Percentiles rank a stretch among this genome's conserved stretches.
phyloP scores from a whole-genome alignment of 2,797 vertebrate genomes.

The Picus viridis region DNA sequence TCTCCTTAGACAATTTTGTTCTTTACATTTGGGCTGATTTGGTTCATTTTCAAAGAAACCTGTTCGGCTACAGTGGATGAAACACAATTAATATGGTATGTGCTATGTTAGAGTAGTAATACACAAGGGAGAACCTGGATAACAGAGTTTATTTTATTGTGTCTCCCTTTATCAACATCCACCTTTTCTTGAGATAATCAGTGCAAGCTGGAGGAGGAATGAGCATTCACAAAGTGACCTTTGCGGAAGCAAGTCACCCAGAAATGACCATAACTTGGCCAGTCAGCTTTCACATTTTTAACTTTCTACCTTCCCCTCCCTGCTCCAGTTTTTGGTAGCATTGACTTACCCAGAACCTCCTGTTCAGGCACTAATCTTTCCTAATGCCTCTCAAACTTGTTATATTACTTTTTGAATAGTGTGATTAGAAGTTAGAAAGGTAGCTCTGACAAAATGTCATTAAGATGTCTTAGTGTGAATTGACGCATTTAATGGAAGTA shows the following conservation, averaged over 20 bases:
- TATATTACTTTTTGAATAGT: conserved; percentile 82
- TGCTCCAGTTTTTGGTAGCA: conserved; percentile 19
- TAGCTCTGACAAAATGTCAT: conserved; percentile 90
- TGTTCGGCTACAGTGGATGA: neutral
- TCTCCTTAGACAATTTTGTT: neutral
- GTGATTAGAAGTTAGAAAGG: conserved; percentile 81
- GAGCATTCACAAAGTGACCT: conserved; percentile 77
- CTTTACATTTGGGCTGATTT: neutral
- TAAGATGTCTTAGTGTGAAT: conserved; percentile 89
- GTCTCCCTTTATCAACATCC: conserved; percentile 84
- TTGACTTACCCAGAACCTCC: conserved; percentile 61
- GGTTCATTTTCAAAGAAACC: conserved; percentile 25
- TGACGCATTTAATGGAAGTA: conserved; percentile 82
- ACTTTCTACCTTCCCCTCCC: neutral
- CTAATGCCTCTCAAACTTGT: conserved; percentile 76
- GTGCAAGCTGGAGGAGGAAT: conserved; percentile 80
- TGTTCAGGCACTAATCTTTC: conserved; percentile 67
- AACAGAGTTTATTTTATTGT: conserved; percentile 80
- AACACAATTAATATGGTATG: conserved; percentile 1
- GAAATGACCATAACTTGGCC: conserved; percentile 78
- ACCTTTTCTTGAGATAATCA: conserved; percentile 84
- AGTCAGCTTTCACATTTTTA: conserved; percentile 56
- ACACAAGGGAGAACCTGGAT: conserved; percentile 55
- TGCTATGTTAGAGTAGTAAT: neutral
- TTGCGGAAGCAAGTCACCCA: conserved; percentile 83